Conservation (phyloP, 2,888 invertebrate genomes). For the Thymelicus sylvestris region DNA sequence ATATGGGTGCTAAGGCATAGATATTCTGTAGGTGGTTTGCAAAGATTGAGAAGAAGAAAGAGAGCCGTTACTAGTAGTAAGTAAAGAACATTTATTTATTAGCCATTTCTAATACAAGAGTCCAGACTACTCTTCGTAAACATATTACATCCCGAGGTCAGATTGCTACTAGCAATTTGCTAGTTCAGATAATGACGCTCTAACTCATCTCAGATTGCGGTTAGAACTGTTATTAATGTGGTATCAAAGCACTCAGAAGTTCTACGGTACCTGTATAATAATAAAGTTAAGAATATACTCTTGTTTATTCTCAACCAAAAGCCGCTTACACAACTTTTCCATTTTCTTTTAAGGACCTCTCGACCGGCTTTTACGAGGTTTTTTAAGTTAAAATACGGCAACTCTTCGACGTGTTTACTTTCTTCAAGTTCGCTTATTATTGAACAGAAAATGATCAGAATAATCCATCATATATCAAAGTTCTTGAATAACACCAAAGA, state of each 20-base stretch:
- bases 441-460: background rate
- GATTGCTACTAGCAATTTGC: no score
- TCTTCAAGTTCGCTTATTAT: conserved; percentile 28
- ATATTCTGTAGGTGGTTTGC: no score
- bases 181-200: no score
- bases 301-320: conserved; percentile 48
- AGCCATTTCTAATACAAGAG: no score
- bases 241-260: background rate
- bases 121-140: no score
- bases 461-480: conserved; percentile 9
- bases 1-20: no score
- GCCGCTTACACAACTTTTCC: conserved; percentile 52
- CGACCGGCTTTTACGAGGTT: conserved; percentile 42
- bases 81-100: no score
- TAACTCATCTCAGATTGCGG: no score
- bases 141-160: no score
- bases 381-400: conserved; percentile 39
- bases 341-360: conserved; percentile 47
- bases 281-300: conserved; percentile 43
- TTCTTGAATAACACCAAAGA: background rate
- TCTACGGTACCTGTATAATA: conserved; percentile 2
- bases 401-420: conserved; percentile 29
- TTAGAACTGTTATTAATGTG: background rate
- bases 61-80: no score
- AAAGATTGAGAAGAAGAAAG: no score